Evolutionary conservation across 2,888 invertebrate genomes (phyloP).

Genomic region (Agrotis segetum): DNA sequence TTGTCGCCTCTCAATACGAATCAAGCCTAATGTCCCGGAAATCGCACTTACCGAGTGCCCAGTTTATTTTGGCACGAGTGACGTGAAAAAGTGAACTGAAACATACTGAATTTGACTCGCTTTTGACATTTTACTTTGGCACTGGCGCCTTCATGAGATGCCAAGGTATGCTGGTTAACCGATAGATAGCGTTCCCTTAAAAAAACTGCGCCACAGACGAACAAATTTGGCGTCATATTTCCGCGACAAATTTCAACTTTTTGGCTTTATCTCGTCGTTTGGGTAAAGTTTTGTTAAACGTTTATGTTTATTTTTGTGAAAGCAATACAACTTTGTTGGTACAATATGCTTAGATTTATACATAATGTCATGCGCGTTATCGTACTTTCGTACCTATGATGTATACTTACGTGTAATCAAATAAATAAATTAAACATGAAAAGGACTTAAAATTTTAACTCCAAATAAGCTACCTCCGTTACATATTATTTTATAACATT

Average conservation of each 20-base stretch:
- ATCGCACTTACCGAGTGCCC: conserved; percentile 64
- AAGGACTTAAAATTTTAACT: conserved; percentile 5
- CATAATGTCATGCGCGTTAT: no score
- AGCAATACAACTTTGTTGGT: conserved; percentile 17
- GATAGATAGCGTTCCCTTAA: conserved; percentile 50
- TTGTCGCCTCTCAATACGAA: conserved; percentile 68
- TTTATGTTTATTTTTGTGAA: conserved; percentile 42
- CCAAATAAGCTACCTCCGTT: background rate
- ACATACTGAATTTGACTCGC: background rate
- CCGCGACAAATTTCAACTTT: conserved; percentile 50
- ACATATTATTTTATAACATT: background rate
- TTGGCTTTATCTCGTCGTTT: conserved; percentile 38
- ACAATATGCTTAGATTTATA: background rate
- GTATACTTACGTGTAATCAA: background rate
- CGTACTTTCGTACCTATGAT: no score
- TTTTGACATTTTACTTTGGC: conserved; percentile 15
- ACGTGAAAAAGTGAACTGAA: conserved; percentile 6
- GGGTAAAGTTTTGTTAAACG: conserved; percentile 34
- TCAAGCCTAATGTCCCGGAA: conserved; percentile 71
- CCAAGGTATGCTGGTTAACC: conserved; percentile 41
- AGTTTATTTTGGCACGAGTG: conserved; percentile 32
- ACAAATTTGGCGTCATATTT: conserved; percentile 67
- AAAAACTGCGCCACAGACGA: conserved; percentile 67
- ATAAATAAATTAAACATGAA: conserved; percentile 18
- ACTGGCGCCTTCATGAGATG: background rate